Evolutionary conservation across 37 sponge, comb jelly and placozoan species (phyloP), one percentile per base, ranked within the genome.

Genomic region (Bolinopsis microptera): DNA sequence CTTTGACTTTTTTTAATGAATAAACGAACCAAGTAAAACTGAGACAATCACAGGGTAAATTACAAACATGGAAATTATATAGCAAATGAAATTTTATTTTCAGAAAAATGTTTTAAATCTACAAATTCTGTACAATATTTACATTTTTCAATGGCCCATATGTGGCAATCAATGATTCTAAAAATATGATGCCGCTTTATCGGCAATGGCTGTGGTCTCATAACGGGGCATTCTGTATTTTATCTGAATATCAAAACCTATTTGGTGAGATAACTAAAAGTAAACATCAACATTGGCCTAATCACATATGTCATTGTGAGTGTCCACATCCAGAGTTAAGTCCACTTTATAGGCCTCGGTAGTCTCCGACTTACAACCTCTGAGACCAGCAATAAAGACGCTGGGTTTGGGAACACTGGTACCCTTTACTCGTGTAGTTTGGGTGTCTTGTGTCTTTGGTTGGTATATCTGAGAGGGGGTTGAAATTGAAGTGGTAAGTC

Each of bases 401-500:
- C 95, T 92, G 3, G 99, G 99, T 80, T 95, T 96, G 38, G 99
- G 99, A 0, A 98, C 97, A 94, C 94, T 95, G 0, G 96, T 95
- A 5, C 93, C 92, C 34, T 94, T 40, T 21, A 95, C 97, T 36
- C 95, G 76, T 76, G 93, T 97, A 22, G 97, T 98, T 90, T 98
- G 99, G 27, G 95, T 94, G 18, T 22, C 93, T 5, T 32, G 37
- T 0, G 94, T 94, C 96, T 95, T 96, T 82, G 96, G 96, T 80
- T 95, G 94, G 94, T 98, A 97, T 67, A 96, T 40, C 90, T 86
- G 38, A 33, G n/a, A 25, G 25, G 26, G n/a, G n/a, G n/a, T n/a
- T n/a, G n/a, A n/a, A 21, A 21, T 22, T 13, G 68, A 21, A 21
- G 21, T 67, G 68, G 13, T 67, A n/a, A n/a, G n/a, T n/a, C n/a